Percentiles rank a stretch among this genome's conserved stretches.
These are phyloP conservation scores for Sycophila sp. DNA, from an alignment of 1,140 invertebrate genomes.

Conservation along the genomic window DNA sequence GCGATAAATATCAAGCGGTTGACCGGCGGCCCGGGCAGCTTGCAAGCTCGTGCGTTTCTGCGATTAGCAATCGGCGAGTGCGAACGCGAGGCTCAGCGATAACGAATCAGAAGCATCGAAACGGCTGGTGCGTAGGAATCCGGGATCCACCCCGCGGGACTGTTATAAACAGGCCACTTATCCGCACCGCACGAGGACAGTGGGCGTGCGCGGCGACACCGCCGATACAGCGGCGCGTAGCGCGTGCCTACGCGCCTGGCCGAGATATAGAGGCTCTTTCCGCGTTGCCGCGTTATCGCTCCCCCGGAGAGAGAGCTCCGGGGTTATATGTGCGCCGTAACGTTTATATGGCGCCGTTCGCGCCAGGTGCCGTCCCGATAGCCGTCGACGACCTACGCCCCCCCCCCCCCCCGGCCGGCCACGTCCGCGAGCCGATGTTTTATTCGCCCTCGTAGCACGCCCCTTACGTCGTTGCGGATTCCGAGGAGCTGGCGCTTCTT, in stretches of 20 bases:
- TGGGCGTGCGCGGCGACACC: not conserved
- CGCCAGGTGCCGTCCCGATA: no score
- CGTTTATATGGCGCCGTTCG: not conserved
- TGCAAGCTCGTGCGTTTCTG: no score
- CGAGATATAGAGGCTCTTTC: not conserved
- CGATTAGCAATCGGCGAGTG: no score
- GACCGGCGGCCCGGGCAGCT: no score
- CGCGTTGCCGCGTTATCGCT: no score
- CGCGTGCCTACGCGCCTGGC: not conserved
- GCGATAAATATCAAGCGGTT: no score
- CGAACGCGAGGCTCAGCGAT: no score
- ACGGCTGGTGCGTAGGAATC: no score
- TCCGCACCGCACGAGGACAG: not conserved
- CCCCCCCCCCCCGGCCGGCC: not conserved
- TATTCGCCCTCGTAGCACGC: not conserved
- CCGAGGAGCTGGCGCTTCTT: no score
- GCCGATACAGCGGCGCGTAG: not conserved
- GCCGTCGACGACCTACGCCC: no score
- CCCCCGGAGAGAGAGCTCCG: not conserved
- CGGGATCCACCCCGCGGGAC: not conserved
- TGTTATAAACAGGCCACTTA: not conserved
- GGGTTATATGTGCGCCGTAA: not conserved
- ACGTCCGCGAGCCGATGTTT: not conserved
- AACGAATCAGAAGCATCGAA: no score
- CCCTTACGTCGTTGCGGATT: no score